Base-by-base conservation (phyloP, 2,888 invertebrate genomes). In the Meteorus cinctellus region DNA sequence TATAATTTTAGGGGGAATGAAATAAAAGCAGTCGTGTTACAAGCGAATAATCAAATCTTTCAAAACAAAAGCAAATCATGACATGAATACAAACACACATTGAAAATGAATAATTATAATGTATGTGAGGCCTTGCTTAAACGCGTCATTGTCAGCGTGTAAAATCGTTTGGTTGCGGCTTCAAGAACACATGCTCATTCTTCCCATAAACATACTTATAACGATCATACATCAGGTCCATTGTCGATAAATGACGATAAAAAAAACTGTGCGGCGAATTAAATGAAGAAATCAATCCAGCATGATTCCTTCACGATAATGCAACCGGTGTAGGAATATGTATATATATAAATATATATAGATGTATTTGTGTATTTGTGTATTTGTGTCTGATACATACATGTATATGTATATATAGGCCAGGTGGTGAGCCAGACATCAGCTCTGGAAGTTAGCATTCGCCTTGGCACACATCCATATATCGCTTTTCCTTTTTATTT, bases 401-500 rank as follows among this genome's bases (percentile, higher is more conserved):
- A 45, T 60, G 36, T 45, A 6, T 67, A 67, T 60, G 59, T 31
- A 59, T 36, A 62, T 71, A 65, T 66, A 60, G 71, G 59, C 75
- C 75, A 75, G 71, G 75, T 75, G 75, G 67, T 60, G 41, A 51
- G 29, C 36, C 62, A 71, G 34, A 55, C 70, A 70, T 72, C 45
- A 27, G 31, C 34, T 66, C 63, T n/a, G 41, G 66, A 59, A 31
- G 59, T 81, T 77, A 78, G 76, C 55, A 60, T 74, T 79, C 77
- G 80, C 81, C 82, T 83, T 81, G 82, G 80, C 82, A 82, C 77
- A 82, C 80, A 81, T 81, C 79, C 68, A 71, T 71, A 65, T 65
- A n/a, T 41, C 34, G 51, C 59, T 59, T 69, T 74, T 77, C 51
- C 63, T 68, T 34, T 31, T 19, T 74, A 60, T 41, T 36, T 45